A percentile compares a stretch with the other conserved stretches of the same genome.
phyloP scores from a whole-genome alignment of 2,888 invertebrate genomes.

The Opisthograptis luteolata region DNA sequence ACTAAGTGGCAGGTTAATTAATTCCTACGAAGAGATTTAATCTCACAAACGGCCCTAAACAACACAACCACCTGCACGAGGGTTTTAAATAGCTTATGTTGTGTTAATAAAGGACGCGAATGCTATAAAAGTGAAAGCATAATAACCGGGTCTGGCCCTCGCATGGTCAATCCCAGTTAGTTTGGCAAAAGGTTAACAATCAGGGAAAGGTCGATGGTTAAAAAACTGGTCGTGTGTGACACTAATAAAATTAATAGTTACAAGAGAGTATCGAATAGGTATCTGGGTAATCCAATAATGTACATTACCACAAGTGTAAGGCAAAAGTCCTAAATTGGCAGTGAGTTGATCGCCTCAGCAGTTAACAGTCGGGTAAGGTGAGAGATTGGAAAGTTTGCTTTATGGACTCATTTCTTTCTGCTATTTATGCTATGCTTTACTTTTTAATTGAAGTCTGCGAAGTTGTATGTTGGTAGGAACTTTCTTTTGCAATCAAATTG shows the following conservation, averaged over 20 bases:
- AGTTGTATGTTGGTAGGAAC: slow-evolving; percentile 12
- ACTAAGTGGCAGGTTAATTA: slow-evolving; percentile 25
- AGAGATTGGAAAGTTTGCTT: slow-evolving; percentile 33
- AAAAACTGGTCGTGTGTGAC: slow-evolving; percentile 52
- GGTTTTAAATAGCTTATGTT: slow-evolving; percentile 29
- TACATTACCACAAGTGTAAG: too few species aligned
- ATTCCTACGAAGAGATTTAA: slow-evolving; percentile 42
- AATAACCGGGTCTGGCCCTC: slow-evolving; percentile 42
- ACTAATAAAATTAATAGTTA: slow-evolving; percentile 46
- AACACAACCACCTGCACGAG: slow-evolving; percentile 35
- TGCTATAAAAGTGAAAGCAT: slow-evolving; percentile 38
- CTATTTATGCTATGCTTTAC: slow-evolving; percentile 21
- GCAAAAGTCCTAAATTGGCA: slow-evolving; percentile 30
- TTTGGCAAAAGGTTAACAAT: slow-evolving; percentile 59
- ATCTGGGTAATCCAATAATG: too few species aligned
- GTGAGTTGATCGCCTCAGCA: slow-evolving; percentile 14
- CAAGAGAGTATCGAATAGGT: slow-evolving; percentile 20
- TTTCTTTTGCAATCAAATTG: slow-evolving; percentile 4
- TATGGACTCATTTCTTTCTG: slow-evolving; percentile 15
- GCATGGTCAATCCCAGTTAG: slow-evolving; percentile 45
- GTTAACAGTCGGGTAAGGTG: slow-evolving; percentile 33
- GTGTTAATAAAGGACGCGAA: slow-evolving; percentile 40
- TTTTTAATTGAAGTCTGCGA: slow-evolving; percentile 17
- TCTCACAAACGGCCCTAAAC: slow-evolving; percentile 39
- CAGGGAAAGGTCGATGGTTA: slow-evolving; percentile 57